Evolutionary conservation across 2,888 invertebrate species (phyloP), one percentile per base, ranked within the genome.

Genomic region (Nesidiocoris tenuis): DNA sequence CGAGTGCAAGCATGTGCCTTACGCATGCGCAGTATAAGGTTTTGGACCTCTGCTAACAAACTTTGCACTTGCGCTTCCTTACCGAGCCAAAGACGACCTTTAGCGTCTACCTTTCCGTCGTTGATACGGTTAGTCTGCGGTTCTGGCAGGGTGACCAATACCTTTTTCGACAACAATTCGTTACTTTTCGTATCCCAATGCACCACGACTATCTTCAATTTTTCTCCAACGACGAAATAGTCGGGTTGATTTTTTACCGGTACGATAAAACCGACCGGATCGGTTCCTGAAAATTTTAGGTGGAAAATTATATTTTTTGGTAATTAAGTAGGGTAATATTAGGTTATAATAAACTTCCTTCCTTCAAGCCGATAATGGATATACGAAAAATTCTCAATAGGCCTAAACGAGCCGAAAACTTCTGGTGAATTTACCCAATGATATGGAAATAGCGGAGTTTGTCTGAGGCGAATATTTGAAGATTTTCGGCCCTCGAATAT

Each of bases 71-170:
- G n/a, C n/a, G n/a, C n/a, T n/a, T 12, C 39, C 70, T 85, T 85
- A 84, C 92, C 92, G 80, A 90, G 90, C 86, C 90, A 92, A 23
- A 93, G 85, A 67, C 92, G 85, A 1, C 93, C 93, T 9, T 84
- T 83, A 12, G 90, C 88, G 82, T 93, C 93, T 54, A 90, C 90
- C 84, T 93, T 94, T 25, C 89, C 93, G 81, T 93, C 93, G 80
- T 93, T 94, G 82, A 92, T 87, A 80, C 91, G 85, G 82, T 90
- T 91, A 16, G 55, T 70, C 7, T 77, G 79, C 1, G 82, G 79
- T 76, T 85, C 89, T 54, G 85, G 85, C 7, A 91, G 88, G 80
- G 88, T 88, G 0, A 86, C 84, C 1, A 91, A 80, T 1, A 83
- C 82, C 56, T 85, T 84, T 0, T 86, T 81, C 2, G 87, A 84